Conservation (phyloP, 2,113 vertebrate genomes). For the Chrysochloris asiatica region DNA sequence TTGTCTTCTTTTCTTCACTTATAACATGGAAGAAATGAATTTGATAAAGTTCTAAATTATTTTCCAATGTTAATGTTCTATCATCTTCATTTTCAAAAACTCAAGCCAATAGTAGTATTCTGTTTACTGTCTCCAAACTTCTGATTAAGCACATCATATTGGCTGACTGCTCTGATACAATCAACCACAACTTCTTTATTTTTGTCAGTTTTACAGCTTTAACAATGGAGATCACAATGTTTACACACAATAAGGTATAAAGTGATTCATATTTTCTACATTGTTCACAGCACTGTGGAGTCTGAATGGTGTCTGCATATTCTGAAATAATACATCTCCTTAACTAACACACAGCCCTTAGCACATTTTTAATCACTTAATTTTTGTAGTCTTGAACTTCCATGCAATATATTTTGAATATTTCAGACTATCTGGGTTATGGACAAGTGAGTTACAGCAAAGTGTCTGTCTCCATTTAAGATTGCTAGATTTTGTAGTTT, state of each 20-base stretch:
- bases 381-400: constrained; percentile 30
- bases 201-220: background rate
- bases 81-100: background rate
- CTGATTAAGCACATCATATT: background rate
- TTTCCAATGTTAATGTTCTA: background rate
- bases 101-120: background rate
- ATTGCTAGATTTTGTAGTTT: constrained; percentile 43
- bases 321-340: background rate
- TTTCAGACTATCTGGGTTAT: background rate
- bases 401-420: constrained; percentile 34
- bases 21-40: background rate
- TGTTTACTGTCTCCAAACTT: background rate
- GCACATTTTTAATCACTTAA: background rate
- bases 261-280: background rate
- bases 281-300: background rate
- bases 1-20: background rate
- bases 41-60: background rate
- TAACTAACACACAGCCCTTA: background rate
- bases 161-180: background rate
- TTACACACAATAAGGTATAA: background rate
- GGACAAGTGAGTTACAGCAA: background rate
- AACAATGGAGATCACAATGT: background rate
- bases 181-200: background rate
- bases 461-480: background rate
- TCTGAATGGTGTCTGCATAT: background rate